Percentiles rank a stretch among this genome's conserved stretches.
phyloP scores from a whole-genome alignment of 2,113 vertebrate species.

The Plecturocebus donacophilus region DNA sequence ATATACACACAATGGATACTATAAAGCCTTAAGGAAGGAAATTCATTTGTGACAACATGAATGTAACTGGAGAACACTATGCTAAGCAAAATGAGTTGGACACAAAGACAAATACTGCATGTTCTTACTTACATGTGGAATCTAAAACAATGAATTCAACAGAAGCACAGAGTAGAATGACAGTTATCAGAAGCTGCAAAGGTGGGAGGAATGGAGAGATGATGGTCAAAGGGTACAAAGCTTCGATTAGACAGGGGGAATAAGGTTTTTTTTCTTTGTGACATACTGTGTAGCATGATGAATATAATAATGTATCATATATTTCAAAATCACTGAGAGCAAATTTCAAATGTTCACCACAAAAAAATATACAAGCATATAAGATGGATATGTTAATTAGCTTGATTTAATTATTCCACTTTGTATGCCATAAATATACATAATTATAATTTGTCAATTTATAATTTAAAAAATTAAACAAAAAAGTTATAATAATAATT shows the following conservation, averaged over 20 bases:
- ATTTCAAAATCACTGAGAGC: neutral
- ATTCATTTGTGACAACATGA: neutral
- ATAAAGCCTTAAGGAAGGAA: neutral
- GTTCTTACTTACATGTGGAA: neutral
- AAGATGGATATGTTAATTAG: neutral
- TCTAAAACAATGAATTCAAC: neutral
- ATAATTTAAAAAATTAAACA: neutral
- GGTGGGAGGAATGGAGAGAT: neutral
- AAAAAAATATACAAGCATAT: neutral
- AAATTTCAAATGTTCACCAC: neutral
- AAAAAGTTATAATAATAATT: slow-evolving; percentile 28
- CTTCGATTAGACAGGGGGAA: neutral
- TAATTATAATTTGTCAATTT: neutral
- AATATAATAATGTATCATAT: neutral
- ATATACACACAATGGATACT: neutral
- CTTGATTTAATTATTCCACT: neutral
- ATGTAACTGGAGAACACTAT: neutral
- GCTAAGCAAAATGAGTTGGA: neutral
- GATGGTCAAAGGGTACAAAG: neutral
- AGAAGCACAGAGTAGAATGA: neutral
- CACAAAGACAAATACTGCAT: neutral
- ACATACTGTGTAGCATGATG: neutral
- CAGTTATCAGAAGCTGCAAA: neutral
- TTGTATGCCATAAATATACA: neutral
- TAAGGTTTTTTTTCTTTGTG: neutral